Base-by-base conservation (phyloP, 2,888 invertebrate species). In the Ornithoptera alexandrae region DNA sequence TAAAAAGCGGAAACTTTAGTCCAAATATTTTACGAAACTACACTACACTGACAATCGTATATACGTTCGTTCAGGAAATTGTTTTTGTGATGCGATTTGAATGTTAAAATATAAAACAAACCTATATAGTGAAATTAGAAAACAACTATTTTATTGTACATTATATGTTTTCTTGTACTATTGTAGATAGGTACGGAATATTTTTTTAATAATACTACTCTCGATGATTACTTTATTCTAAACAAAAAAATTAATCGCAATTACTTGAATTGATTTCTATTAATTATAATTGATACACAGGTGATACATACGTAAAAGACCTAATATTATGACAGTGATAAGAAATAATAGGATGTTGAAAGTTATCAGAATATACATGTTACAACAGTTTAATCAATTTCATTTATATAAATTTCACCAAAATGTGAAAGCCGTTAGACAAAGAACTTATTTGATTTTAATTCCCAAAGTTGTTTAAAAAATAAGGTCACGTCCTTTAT, bases 1-100 rank as follows among this genome's bases (percentile, higher is more conserved):
- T 71, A 70, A 71, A 67, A 69, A 71, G 67, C 69, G 68, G 69
- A 68, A 67, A 65, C 62, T 69, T 69, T 71, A 66, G 67, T 68
- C 69, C 68, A 69, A 72, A 67, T 67, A 71, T 64, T 67, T 67
- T 67, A 67, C 57, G 62, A 64, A 65, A 67, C 70, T 63, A 67
- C 67, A 69, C 66, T 39, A 62, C 39, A 22, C 36, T 58, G 69
- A 50, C 60, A 50, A 62, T 39, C 62, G 61, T 57, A 58, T 20
- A 24, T 65, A 70, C 66, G 62, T 66, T 50, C 62, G 50, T 58
- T 61, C 56, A 30, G 56, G 20, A 42, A 12, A 30, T 53, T 22
- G 12, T 64, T 63, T 30, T 46, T 64, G 56, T 69, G 61, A 57
- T 46, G 56, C 36, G 30, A 10, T 69, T 65, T 68, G 50, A 39